Evolutionary conservation across 2,113 vertebrate genomes (phyloP), one percentile per base, ranked within the genome.

Genomic region (Elachura formosa): DNA sequence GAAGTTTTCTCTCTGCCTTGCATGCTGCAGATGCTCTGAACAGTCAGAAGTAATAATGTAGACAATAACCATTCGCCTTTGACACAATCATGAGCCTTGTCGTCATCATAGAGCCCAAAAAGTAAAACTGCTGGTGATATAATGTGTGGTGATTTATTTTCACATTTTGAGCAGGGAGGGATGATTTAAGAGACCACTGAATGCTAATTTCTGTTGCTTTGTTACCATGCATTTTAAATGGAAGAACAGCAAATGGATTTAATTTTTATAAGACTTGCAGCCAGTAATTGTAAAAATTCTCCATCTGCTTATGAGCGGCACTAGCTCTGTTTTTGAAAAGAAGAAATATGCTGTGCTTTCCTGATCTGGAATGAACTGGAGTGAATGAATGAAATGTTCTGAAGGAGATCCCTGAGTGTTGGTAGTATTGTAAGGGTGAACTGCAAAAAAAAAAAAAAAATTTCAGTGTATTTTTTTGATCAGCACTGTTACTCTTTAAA

Each of bases 161-260:
- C 54, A 56, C 26, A 43, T 83, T 72, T 90, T 62, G 84, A 54
- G 34, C 24, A 46, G 40, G 46, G 49, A 72, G 21, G 29, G 10
- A 17, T 89, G 75, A 85, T 96, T 94, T 93, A 92, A 69, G 74
- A 93, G 62, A 59, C 59, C 33, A 59, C n/a, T 66, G 54, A 79
- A 94, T 64, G n/a, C 67, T 89, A 83, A 82, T 93, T 91, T 89
- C 59, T 93, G 41, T 87, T 93, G 81, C 36, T 87, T 95, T 96
- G 81, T 87, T 91, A 72, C 74, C 21, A 48, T 89, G 61, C 34
- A 14, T 89, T 95, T 91, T 64, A 83, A 96, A 54, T 80, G 33
- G 59, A 67, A 89, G 55, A 90, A 58, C 14, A 82, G 63, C 67
- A 89, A 96, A 82, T 73, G 56, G 90, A 62, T 89, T 93, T 90